Base-by-base conservation (phyloP, 2,113 vertebrate genomes). In the Pleuronectes platessa region DNA sequence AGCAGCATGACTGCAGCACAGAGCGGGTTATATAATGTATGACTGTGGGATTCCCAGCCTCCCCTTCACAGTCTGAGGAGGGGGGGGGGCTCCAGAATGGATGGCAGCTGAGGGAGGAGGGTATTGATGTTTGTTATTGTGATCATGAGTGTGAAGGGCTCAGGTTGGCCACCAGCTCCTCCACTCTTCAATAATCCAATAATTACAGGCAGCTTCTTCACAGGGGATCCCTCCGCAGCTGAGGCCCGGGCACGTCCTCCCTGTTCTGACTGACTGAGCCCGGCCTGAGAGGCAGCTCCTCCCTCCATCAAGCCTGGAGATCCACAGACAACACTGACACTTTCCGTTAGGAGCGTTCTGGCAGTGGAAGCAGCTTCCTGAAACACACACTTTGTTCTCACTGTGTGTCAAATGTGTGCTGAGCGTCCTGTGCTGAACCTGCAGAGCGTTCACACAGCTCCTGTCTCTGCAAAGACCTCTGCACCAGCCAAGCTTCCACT, bases 31-130 rank as follows among this genome's bases (percentile, higher is more conserved):
- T 88, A 85, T 91, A 91, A 91, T 67, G 77, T 61, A 79, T 85
- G 82, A 88, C 72, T 86, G 89, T 88, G 89, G 88, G 89, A 91
- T 88, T 89, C 89, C 89, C 86, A 89, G 87, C 82, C 89, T 84
- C 86, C 85, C 79, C 87, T 82, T 78, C 82, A 82, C 70, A 72
- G 83, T 81, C 78, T 76, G 78, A 71, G 64, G 45, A n/a, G 26
- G 24, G 51, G 27, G 24, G 42, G 59, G 27, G 1, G 27, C 66
- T 79, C 71, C 71, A 78, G 73, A 20, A 83, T 68, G 78, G 89
- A 85, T 82, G 73, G 61, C 72, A 67, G 79, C 65, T 1, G 61
- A 71, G 65, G 79, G 81, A 83, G 78, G 74, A 71, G 68, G 54
- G 64, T 56, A 83, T 88, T 61, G 82, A 89, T 81, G 78, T 75